Evolutionary conservation across 2,797 vertebrate species (phyloP), one percentile per base, ranked within the genome.

Genomic region (Syndactyla subalaris): DNA sequence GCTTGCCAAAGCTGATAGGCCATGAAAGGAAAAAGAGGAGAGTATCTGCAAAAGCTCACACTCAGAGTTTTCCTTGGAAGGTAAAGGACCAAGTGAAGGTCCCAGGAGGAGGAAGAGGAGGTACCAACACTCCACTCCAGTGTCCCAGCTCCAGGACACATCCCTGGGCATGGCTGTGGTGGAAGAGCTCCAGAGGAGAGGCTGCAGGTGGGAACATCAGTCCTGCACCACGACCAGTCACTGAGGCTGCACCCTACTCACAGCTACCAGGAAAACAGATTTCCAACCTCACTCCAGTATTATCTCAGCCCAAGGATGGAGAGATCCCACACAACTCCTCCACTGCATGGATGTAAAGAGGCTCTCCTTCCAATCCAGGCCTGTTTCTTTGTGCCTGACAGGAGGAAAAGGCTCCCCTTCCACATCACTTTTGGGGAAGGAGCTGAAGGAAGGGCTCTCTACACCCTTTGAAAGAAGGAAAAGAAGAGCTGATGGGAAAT

Each of bases 291-390:
- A 12, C n/a, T 82, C 74, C 67, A 52, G 4, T 54, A 38, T 57
- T 48, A 41, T 79, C 78, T 49, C 80, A 80, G 78, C 88, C 84
- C 73, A 32, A 57, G 61, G 78, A 92, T 77, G 88, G 57, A 27
- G 84, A 74, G 68, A 2, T 74, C 75, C 75, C 75, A 46, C 61
- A 72, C 67, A 83, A 80, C 58, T 73, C 70, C 83, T 78, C n/a
- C 24, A 9, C 80, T 87, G 80, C 5, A 46, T 34, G 76, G 67
- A 76, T 41, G 45, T 13, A 57, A 86, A 89, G 4, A 36, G 74
- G 61, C 23, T 85, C 86, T 58, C 78, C 12, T n/a, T 81, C 51
- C 73, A 72, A 36, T 3, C 12, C 83, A 63, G 36, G 15, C 26
- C 63, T 45, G 2, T 34, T 88, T 34, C 77, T 75, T 45, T 63